Conservation (phyloP, 1,140 invertebrate genomes). For the Melipona quadrifasciata region DNA sequence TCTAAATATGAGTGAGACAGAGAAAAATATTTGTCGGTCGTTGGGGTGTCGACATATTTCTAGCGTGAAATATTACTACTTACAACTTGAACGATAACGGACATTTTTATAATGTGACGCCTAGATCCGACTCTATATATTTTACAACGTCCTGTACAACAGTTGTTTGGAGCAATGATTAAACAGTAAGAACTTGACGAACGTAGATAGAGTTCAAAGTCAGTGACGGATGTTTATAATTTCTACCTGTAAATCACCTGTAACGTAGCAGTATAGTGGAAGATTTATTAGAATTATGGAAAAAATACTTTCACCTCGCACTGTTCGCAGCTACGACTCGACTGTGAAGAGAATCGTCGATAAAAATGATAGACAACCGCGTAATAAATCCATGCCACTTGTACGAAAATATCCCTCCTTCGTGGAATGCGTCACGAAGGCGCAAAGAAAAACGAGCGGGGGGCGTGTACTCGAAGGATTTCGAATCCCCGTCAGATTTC, state of each 20-base stretch:
- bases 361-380: background rate
- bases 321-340: background rate
- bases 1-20: background rate
- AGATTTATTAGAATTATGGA: background rate
- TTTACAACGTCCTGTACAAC: too few species aligned
- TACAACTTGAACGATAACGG: too few species aligned
- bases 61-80: background rate
- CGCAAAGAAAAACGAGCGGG: background rate
- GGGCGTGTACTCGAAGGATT: background rate
- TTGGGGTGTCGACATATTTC: background rate
- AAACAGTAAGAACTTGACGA: too few species aligned
- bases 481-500: constrained; percentile 44
- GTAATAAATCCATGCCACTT: constrained; percentile 1
- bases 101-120: background rate
- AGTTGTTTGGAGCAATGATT: too few species aligned
- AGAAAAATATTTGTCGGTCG: background rate
- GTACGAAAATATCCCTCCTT: background rate
- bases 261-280: background rate
- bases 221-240: too few species aligned
- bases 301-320: background rate
- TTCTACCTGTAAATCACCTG: too few species aligned
- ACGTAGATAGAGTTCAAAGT: too few species aligned
- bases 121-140: background rate
- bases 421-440: background rate
- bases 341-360: background rate